These are phyloP conservation scores for cat (Felis catus) DNA, from an alignment of 2,113 vertebrate genomes.

Conservation along the genomic window F.catus_Fca126_mat1.0 CM031418.1:74914001-74914500, in stretches of 20 bases:
- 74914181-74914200: not conserved
- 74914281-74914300: not conserved
- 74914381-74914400: too few relatives aligned
- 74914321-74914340: not conserved
- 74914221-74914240: not conserved
- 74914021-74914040: not conserved
- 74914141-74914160: not conserved
- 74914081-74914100: not conserved
- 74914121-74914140: too few relatives aligned
- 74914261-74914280: not conserved
- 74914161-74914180: not conserved
- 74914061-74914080: not conserved
- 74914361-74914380: too few relatives aligned
- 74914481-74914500: not conserved
- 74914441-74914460: not conserved
- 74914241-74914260: not conserved
- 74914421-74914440: not conserved
- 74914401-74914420: too few relatives aligned
- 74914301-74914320: not conserved
- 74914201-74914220: not conserved
- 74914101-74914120: too few relatives aligned
- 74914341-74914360: not conserved
- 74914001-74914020: not conserved
- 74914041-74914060: not conserved
- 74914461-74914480: not conserved